Conservation (phyloP, 2,888 invertebrate species). For the Hyppa rectilinea region DNA sequence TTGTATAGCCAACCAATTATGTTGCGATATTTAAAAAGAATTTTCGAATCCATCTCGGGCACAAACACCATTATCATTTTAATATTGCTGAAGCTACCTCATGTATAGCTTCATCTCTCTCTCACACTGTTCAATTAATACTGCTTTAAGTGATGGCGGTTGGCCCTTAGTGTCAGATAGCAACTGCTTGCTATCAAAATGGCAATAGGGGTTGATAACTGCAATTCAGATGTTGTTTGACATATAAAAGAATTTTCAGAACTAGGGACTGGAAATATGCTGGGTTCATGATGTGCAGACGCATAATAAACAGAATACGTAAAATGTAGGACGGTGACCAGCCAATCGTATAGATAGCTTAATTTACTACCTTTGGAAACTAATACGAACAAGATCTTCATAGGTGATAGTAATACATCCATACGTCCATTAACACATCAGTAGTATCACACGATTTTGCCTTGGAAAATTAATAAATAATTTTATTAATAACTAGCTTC, state of each 20-base stretch:
- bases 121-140: too few species aligned
- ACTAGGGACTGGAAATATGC: not conserved
- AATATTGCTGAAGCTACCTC: too few species aligned
- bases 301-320: not conserved
- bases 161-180: not conserved
- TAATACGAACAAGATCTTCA: not conserved
- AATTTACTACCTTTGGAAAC: not conserved
- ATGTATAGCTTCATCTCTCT: too few species aligned
- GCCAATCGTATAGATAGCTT: not conserved
- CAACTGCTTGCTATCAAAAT: constrained; percentile 6
- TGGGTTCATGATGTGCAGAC: not conserved
- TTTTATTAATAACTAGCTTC: too few species aligned
- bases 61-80: too few species aligned
- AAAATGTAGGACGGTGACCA: not conserved
- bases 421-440: too few species aligned
- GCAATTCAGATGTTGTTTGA: not conserved
- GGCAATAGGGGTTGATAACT: not conserved
- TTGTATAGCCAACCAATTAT: not conserved
- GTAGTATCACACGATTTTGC: too few species aligned
- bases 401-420: not conserved
- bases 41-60: not conserved
- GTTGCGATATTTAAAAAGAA: not conserved
- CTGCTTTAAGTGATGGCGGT: too few species aligned
- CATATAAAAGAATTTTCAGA: too few species aligned
- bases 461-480: too few species aligned